Base-by-base conservation (phyloP, 2,797 vertebrate species). In the Perdix hodgsoniae region DNA sequence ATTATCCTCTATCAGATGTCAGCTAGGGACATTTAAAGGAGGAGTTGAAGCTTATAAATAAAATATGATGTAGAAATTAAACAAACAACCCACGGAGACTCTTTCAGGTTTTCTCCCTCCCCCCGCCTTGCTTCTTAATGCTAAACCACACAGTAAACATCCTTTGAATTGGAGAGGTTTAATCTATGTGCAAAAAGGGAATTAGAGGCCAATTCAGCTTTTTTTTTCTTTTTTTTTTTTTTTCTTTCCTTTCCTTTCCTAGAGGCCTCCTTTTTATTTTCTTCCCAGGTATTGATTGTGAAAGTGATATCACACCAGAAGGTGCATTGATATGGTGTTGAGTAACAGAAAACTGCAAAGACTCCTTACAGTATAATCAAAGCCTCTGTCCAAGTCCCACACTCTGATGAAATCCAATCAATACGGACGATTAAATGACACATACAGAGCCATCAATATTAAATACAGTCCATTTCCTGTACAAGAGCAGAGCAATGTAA, bases 371-470 rank as follows among this genome's bases (percentile, higher is more conserved):
- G 93, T 93, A 98, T 97, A 98, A 98, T 98, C 97, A 98, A 98
- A 98, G 97, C 97, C 96, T 93, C 97, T 97, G 96, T 97, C 93
- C 97, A 93, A 97, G 96, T 61, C 96, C 96, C 93, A 95, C 96
- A 96, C 95, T 97, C 97, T 94, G 96, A 97, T 97, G 97, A 97
- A 98, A 98, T 98, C 96, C 91, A 98, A 98, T 99, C 99, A 98
- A 99, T 99, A 98, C 79, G 74, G 97, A 98, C 97, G 98, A 99
- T 99, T 99, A 99, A 99, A 99, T 98, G 98, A 98, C 98, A 98
- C 98, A 98, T 98, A 98, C 98, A 96, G 96, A 95, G 97, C 98
- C 98, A 98, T 99, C 98, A 98, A 98, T 99, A 99, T 98, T 98
- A 98, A 98, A 98, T 97, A 97, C 98, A 98, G 97, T 98, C 97